A percentile compares a stretch with the other conserved stretches of the same genome.
These are phyloP conservation scores for Artibeus jamaicensis DNA, from an alignment of 2,797 vertebrate species.

Conservation along the genomic window DNA sequence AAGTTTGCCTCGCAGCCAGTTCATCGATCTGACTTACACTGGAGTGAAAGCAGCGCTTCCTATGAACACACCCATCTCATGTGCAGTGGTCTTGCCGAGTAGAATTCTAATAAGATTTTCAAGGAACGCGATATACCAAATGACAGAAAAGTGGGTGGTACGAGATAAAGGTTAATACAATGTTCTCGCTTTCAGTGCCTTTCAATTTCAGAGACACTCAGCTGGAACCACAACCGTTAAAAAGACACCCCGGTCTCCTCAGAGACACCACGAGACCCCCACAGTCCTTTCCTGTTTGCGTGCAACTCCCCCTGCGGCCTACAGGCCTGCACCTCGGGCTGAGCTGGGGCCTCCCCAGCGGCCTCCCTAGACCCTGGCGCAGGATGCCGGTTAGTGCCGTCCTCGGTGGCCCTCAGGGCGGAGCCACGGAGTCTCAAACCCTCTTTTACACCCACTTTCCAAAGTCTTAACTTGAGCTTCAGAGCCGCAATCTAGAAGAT, in stretches of 20 bases:
- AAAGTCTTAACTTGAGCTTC: background rate
- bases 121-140: background rate
- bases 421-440: background rate
- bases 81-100: background rate
- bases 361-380: background rate
- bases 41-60: background rate
- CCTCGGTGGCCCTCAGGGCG: background rate
- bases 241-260: background rate
- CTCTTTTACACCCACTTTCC: background rate
- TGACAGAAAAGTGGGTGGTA: background rate
- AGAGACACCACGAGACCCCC: background rate
- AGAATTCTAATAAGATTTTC: constrained; percentile 37
- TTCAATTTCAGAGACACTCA: background rate
- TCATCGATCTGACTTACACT: background rate
- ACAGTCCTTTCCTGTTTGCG: background rate
- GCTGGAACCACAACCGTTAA: background rate
- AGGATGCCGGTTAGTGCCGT: background rate
- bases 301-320: background rate
- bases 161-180: background rate
- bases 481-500: background rate
- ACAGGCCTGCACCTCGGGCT: background rate
- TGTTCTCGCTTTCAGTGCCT: background rate
- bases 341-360: background rate
- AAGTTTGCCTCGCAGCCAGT: background rate
- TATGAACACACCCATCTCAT: background rate